A percentile compares a stretch with the other conserved stretches of the same genome.
These are phyloP conservation scores for Leiothrix lutea DNA, from an alignment of 2,113 vertebrate species.

Conservation along the genomic window DNA sequence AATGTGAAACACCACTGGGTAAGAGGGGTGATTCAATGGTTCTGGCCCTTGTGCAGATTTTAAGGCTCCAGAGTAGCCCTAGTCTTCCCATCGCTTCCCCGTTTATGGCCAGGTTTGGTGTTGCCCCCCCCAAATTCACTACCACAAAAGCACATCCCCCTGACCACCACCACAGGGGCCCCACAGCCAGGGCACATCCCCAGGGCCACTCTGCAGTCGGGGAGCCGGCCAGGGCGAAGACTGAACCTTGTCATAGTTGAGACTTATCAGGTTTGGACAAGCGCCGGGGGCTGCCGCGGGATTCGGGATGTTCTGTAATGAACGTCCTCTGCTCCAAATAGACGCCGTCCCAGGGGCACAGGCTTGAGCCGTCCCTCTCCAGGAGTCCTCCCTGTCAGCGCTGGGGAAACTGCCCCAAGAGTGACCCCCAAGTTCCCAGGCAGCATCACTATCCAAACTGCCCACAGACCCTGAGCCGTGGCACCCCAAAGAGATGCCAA, in stretches of 20 bases:
- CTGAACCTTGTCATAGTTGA: conserved; percentile 58
- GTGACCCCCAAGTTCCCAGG: neutral
- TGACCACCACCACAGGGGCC: neutral
- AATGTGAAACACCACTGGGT: neutral
- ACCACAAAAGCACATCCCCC: neutral
- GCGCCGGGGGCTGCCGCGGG: neutral
- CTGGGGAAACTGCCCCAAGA: neutral
- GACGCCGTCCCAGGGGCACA: neutral
- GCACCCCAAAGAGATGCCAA: neutral
- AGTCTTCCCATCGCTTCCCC: neutral
- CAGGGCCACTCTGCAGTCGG: accelerated
- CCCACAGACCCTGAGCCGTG: accelerated
- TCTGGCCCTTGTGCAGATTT: neutral
- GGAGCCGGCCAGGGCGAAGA: neutral
- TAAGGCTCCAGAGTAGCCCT: neutral
- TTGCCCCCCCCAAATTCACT: accelerated
- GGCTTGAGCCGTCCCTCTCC: neutral
- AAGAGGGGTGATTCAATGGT: neutral
- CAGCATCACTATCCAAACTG: accelerated
- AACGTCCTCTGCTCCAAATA: conserved; percentile 52
- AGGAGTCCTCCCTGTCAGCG: accelerated
- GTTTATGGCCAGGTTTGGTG: neutral
- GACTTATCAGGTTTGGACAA: conserved; percentile 58
- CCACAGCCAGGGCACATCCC: accelerated
- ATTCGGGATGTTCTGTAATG: conserved; percentile 52